phyloP scores from a whole-genome alignment of 2,113 vertebrate genomes.

The Phyllopteryx taeniolatus region DNA sequence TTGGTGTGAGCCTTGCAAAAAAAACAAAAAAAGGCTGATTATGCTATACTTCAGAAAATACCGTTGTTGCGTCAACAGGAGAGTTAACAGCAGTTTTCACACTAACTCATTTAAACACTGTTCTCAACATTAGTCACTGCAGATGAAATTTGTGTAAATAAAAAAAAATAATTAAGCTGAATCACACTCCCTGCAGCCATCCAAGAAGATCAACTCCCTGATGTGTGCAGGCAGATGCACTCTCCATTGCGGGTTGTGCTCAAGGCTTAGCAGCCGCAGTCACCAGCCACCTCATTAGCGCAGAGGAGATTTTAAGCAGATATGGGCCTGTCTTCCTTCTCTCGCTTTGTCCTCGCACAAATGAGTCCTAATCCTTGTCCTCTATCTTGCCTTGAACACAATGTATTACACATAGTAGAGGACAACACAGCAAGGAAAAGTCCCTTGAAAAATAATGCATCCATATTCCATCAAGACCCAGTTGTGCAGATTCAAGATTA shows the following conservation, averaged over 20 bases:
- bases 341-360: constrained; percentile 34
- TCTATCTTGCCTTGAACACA: constrained; percentile 26
- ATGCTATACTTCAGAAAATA: neutral
- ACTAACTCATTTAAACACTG: constrained; percentile 6
- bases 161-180: constrained; percentile 4
- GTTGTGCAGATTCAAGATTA: neutral
- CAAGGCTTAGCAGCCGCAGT: constrained; percentile 46
- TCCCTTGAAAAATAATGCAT: constrained; percentile 3
- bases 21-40: neutral
- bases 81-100: neutral
- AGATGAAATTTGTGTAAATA: constrained; percentile 5
- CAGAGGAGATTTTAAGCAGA: constrained; percentile 50
- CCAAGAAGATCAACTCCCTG: constrained; percentile 21
- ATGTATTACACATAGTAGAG: constrained; percentile 9
- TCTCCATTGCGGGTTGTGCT: constrained; percentile 34
- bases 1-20: neutral
- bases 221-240: constrained; percentile 5
- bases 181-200: constrained; percentile 24
- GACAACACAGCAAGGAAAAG: neutral
- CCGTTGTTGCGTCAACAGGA: neutral
- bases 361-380: constrained; percentile 44
- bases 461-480: neutral
- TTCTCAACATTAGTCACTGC: constrained; percentile 19
- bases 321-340: constrained; percentile 31
- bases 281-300: constrained; percentile 61